Evolutionary conservation across 2,888 invertebrate species (phyloP).

Genomic region (Microctonus hyperodae): DNA sequence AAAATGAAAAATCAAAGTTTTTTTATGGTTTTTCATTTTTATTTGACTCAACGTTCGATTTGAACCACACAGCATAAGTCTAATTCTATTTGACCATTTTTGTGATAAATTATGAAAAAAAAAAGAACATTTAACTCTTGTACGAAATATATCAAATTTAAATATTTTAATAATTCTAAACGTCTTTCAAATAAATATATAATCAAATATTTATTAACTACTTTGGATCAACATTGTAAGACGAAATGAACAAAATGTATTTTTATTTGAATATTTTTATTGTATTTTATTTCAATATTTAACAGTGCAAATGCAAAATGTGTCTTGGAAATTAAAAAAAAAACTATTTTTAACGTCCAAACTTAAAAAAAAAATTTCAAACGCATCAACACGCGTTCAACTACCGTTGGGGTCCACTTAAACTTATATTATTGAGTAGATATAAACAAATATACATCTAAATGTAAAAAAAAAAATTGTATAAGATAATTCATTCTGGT

Average conservation of each 20-base stretch:
- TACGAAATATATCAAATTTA: not conserved
- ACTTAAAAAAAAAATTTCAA: not conserved
- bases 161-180: not conserved
- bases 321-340: constrained; percentile 17
- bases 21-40: not conserved
- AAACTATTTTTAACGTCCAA: not conserved
- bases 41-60: constrained; percentile 23
- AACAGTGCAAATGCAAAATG: not conserved
- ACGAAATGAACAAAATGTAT: not conserved
- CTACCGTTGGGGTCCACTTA: constrained; percentile 59
- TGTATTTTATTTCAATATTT: not conserved
- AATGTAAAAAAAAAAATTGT: constrained; percentile 5
- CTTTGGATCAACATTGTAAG: not conserved
- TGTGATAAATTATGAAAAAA: not conserved
- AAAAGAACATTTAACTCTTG: not conserved
- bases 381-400: constrained; percentile 48
- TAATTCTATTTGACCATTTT: constrained; percentile 8
- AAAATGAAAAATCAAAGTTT: not conserved
- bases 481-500: not conserved
- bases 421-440: constrained; percentile 46
- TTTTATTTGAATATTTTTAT: too few relatives aligned
- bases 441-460: constrained; percentile 43
- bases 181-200: not conserved
- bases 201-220: not conserved
- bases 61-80: not conserved